These are phyloP conservation scores for Elegia similella DNA, from an alignment of 2,888 invertebrate species.

Conservation along the genomic window DNA sequence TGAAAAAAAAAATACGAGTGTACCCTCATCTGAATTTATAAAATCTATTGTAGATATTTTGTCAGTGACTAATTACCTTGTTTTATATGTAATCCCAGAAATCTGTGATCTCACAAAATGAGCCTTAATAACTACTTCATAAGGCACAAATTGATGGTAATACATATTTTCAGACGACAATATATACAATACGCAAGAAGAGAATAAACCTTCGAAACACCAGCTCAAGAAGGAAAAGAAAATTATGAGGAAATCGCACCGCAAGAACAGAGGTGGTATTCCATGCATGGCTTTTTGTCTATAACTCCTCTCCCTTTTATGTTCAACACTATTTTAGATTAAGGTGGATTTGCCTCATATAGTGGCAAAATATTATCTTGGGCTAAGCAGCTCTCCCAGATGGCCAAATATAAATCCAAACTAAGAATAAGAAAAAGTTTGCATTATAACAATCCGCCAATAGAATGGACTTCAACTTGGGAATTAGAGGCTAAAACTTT, in stretches of 20 bases:
- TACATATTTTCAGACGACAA: slow-evolving; percentile 73
- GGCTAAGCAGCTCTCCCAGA: too few relatives aligned
- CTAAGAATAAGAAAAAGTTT: too few relatives aligned
- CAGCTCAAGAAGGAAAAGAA: slow-evolving; percentile 85
- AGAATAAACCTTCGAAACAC: slow-evolving; percentile 82
- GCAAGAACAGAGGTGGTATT: slow-evolving; percentile 70
- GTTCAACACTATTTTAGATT: too few relatives aligned
- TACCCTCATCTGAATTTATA: too few relatives aligned
- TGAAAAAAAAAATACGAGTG: neutral
- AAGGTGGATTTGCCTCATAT: too few relatives aligned
- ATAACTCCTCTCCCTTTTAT: neutral
- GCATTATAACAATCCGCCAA: too few relatives aligned
- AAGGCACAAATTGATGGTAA: slow-evolving; percentile 48
- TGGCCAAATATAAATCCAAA: too few relatives aligned
- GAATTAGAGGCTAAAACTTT: too few relatives aligned
- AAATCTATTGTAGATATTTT: neutral
- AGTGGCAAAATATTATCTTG: too few relatives aligned
- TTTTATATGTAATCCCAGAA: neutral
- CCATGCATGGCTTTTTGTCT: neutral
- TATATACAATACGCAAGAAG: slow-evolving; percentile 74
- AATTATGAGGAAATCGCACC: slow-evolving; percentile 79
- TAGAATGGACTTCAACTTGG: too few relatives aligned
- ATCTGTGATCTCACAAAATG: neutral
- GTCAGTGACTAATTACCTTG: neutral
- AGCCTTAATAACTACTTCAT: slow-evolving; percentile 33